A percentile compares a stretch with the other conserved stretches of the same genome.
Conservation (phyloP, 2,888 invertebrate genomes). For the Apamea sordens region DNA sequence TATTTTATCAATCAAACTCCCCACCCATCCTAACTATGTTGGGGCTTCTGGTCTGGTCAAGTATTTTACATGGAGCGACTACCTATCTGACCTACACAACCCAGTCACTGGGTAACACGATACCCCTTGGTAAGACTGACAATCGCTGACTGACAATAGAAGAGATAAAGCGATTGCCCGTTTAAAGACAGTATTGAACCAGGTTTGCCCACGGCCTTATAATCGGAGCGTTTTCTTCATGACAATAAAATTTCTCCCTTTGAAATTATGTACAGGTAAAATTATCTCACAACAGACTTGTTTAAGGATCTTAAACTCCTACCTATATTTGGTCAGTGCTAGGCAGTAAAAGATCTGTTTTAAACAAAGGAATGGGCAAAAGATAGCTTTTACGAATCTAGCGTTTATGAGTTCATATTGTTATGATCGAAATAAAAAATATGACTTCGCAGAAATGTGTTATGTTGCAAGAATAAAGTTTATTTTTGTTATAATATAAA, state of each 20-base stretch:
- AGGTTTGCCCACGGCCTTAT: neutral
- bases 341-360: conserved; percentile 15
- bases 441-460: conserved; percentile 58
- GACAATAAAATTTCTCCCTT: neutral
- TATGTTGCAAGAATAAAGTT: conserved; percentile 45
- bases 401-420: conserved; percentile 51
- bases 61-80: no score
- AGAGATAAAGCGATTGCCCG: neutral
- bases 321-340: neutral
- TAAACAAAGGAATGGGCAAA: neutral
- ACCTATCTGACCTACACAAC: no score
- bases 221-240: neutral
- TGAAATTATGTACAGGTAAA: neutral
- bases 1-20: neutral
- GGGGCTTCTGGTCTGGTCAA: no score
- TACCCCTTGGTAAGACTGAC: no score
- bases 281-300: neutral
- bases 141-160: no score
- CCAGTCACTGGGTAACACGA: no score
- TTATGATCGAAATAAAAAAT: conserved; percentile 62
- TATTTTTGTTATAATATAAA: conserved; percentile 46
- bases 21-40: no score
- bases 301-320: neutral
- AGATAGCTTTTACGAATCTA: conserved; percentile 28
- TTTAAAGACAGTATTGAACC: no score